Percentiles rank a stretch among this genome's conserved stretches.
phyloP scores from a whole-genome alignment of 2,113 vertebrate genomes.

The Leucoraja erinaceus region DNA sequence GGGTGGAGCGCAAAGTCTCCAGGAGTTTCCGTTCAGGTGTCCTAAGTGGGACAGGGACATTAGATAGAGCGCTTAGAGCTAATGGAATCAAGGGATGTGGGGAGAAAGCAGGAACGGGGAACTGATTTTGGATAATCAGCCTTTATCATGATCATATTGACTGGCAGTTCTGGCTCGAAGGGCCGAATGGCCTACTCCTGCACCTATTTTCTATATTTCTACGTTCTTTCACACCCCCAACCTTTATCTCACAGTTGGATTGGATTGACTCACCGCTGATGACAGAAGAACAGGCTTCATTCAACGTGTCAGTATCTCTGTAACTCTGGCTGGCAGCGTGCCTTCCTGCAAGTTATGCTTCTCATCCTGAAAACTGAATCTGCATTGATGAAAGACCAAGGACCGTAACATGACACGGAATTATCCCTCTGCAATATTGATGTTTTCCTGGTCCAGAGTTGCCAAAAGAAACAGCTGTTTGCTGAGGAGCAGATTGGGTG shows the following conservation, averaged over 20 bases:
- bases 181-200: no score
- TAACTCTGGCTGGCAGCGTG: not conserved
- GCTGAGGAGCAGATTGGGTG: constrained; percentile 9
- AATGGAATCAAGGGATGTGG: no score
- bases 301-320: not conserved
- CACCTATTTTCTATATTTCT: no score
- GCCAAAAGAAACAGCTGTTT: constrained; percentile 26
- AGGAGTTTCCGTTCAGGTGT: no score
- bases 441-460: not conserved
- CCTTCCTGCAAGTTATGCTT: not conserved
- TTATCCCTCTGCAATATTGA: constrained; percentile 29
- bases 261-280: not conserved
- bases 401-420: not conserved
- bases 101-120: no score
- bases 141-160: no score
- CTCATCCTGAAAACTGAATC: not conserved
- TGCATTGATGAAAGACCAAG: not conserved
- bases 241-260: no score
- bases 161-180: no score
- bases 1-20: no score
- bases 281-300: not conserved
- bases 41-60: no score
- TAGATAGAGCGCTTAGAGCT: no score
- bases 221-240: not conserved
- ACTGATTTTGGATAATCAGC: no score